Evolutionary conservation across 2,113 vertebrate species (phyloP), one percentile per base, ranked within the genome.

Genomic region (Gobiocypris rarus): DNA sequence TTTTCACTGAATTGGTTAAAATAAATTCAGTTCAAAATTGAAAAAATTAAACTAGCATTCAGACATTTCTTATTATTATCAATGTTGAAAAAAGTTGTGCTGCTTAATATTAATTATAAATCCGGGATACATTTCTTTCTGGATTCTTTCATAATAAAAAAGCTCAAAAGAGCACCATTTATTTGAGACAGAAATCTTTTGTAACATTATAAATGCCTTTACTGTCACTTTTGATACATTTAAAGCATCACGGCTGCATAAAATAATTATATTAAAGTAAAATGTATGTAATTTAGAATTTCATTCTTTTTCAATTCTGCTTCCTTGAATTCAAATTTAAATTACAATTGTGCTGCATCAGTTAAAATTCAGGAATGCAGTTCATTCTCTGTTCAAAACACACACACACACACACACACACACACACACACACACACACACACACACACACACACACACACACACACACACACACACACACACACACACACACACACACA

Each of bases 381-480:
- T 31, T 52, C 3, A 34, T 65, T 65, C 28, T 9, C 15, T 31
- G 52, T 24, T 52, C 15, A 73, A 50, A 41, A 45, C 63, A 26
- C n/a, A 65, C 43, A 86, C 26, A 77, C 50, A 52, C 43, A 41
- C 24, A 59, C 5, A 19, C 43, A 70, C 41, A 65, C 65, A 41
- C 59, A 61, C 31, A 24, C 58, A 26, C n/a, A 34, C 34, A 34
- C 34, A 3, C 31, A n/a, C n/a, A n/a, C n/a, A n/a, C n/a, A n/a
- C n/a, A n/a, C n/a, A n/a, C n/a, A n/a, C n/a, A n/a, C n/a, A n/a
- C n/a, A n/a, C n/a, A n/a, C n/a, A n/a, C n/a, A n/a, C n/a, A n/a
- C n/a, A n/a, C n/a, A n/a, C n/a, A n/a, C 1, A 31, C 31, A 31
- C 24, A 34, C 5, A 10, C 43, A 70, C 58, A 50, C 80, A 56